These are phyloP conservation scores for Herminia tarsipennalis DNA, from an alignment of 2,888 invertebrate genomes.

Conservation along the genomic window DNA sequence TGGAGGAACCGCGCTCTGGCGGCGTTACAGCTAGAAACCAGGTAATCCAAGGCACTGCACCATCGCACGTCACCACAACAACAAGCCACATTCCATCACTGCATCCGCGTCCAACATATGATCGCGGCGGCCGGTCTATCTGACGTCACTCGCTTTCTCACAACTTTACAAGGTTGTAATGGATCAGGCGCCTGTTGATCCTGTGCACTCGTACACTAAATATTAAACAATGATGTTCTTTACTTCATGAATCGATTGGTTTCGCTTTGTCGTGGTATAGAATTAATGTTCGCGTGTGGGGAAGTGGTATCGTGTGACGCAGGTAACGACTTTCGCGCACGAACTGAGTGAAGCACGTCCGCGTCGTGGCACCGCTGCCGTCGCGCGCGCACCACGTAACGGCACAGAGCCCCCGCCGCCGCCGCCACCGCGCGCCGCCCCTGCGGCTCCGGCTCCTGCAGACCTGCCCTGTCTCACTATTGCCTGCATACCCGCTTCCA, in stretches of 20 bases:
- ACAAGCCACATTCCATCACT: conserved; percentile 84
- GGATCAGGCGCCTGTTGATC: conserved; percentile 44
- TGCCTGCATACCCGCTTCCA: conserved; percentile 22
- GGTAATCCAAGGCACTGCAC: conserved; percentile 71
- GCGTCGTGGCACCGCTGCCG: conserved; percentile 73
- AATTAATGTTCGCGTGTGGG: conserved; percentile 72
- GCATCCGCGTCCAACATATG: conserved; percentile 85
- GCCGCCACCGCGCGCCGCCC: conserved; percentile 39
- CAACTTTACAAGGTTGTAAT: conserved; percentile 70
- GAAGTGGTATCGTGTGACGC: conserved; percentile 77
- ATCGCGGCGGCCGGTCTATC: conserved; percentile 76
- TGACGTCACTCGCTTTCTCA: conserved; percentile 84
- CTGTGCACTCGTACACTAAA: conserved; percentile 48
- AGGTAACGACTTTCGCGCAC: conserved; percentile 85
- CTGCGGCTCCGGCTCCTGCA: conserved; percentile 41
- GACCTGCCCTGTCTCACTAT: conserved; percentile 53
- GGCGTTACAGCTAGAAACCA: conserved; percentile 66
- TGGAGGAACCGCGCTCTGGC: conserved; percentile 71
- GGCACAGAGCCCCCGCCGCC: conserved; percentile 67
- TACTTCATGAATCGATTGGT: conserved; percentile 59
- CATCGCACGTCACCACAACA: conserved; percentile 80
- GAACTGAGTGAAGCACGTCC: conserved; percentile 85
- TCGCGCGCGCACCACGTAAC: conserved; percentile 77
- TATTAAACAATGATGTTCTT: conserved; percentile 52
- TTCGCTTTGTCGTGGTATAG: conserved; percentile 56